These are phyloP conservation scores for Brachypalpus laphriformis DNA, from an alignment of 2,888 invertebrate genomes.

Conservation along the genomic window DNA sequence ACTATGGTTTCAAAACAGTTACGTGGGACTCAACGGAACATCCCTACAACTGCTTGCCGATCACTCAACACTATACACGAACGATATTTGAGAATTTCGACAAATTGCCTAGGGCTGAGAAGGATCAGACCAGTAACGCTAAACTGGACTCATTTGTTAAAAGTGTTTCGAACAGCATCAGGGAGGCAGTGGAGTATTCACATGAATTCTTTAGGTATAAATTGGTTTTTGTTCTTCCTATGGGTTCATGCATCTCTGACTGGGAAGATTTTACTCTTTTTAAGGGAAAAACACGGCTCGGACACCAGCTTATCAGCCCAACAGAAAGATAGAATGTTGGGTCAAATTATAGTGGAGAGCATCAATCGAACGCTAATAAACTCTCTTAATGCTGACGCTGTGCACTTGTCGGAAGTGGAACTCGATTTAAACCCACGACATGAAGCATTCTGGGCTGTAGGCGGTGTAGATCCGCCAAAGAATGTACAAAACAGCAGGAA, in stretches of 20 bases:
- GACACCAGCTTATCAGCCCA: conserved; percentile 60
- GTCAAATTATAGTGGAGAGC: conserved; percentile 85
- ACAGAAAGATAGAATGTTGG: conserved; percentile 77
- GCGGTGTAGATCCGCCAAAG: conserved; percentile 87
- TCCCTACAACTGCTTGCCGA: conserved; percentile 88
- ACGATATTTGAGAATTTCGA: conserved; percentile 87
- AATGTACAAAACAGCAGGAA: conserved; percentile 82
- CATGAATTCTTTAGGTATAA: conserved; percentile 78
- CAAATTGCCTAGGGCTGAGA: conserved; percentile 68
- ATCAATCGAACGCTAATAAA: conserved; percentile 88
- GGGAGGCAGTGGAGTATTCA: conserved; percentile 78
- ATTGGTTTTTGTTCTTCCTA: not conserved
- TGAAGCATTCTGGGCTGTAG: conserved; percentile 94
- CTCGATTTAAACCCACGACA: conserved; percentile 90
- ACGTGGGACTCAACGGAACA: conserved; percentile 85
- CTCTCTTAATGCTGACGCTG: conserved; percentile 84
- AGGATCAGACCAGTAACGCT: conserved; percentile 13
- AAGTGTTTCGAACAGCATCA: conserved; percentile 77
- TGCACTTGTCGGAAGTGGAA: conserved; percentile 86
- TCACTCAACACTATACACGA: conserved; percentile 90
- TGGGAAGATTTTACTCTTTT: not conserved
- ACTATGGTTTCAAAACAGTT: conserved; percentile 89
- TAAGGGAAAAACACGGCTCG: conserved; percentile 47
- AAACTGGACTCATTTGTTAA: conserved; percentile 75
- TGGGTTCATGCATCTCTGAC: too few relatives aligned